Percentiles rank a stretch among this genome's conserved stretches.
Evolutionary conservation across 2,888 invertebrate species (phyloP).

Genomic region (Sarcophaga variegata): DNA sequence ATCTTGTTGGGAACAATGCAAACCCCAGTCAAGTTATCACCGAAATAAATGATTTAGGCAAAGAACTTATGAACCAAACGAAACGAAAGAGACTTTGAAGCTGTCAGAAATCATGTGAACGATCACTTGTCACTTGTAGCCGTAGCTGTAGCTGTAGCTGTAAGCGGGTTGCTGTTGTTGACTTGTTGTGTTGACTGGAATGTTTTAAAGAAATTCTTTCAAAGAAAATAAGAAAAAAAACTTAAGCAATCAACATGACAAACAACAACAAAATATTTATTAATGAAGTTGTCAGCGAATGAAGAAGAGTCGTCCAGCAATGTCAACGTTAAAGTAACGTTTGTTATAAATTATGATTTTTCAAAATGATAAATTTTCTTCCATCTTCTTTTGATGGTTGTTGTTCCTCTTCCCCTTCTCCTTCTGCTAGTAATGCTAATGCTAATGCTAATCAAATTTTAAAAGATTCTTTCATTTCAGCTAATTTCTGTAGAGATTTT

Average conservation of each 20-base stretch:
- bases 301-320: slow-evolving; percentile 64
- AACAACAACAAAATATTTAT: slow-evolving; percentile 73
- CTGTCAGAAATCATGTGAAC: slow-evolving; percentile 78
- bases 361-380: slow-evolving; percentile 11
- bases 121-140: slow-evolving; percentile 77
- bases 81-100: slow-evolving; percentile 69
- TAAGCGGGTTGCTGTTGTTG: slow-evolving; percentile 28
- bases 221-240: not conserved
- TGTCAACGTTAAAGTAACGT: slow-evolving; percentile 65
- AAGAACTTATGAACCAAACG: slow-evolving; percentile 41
- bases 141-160: slow-evolving; percentile 26
- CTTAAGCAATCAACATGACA: slow-evolving; percentile 42
- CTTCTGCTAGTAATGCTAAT: too few relatives aligned
- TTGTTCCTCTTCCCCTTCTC: too few relatives aligned
- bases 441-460: slow-evolving; percentile 1
- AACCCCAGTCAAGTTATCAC: slow-evolving; percentile 22
- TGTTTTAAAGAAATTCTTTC: slow-evolving; percentile 1
- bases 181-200: slow-evolving; percentile 15
- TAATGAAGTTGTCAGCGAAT: slow-evolving; percentile 79
- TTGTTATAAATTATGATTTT: slow-evolving; percentile 64
- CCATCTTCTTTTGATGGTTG: not conserved
- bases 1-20: slow-evolving; percentile 25
- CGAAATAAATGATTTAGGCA: slow-evolving; percentile 53
- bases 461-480: slow-evolving; percentile 35
- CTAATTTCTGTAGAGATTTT: slow-evolving; percentile 65